Evolutionary conservation across 1,140 invertebrate genomes (phyloP), one percentile per base, ranked within the genome.

Genomic region (Bombus soroeensis): DNA sequence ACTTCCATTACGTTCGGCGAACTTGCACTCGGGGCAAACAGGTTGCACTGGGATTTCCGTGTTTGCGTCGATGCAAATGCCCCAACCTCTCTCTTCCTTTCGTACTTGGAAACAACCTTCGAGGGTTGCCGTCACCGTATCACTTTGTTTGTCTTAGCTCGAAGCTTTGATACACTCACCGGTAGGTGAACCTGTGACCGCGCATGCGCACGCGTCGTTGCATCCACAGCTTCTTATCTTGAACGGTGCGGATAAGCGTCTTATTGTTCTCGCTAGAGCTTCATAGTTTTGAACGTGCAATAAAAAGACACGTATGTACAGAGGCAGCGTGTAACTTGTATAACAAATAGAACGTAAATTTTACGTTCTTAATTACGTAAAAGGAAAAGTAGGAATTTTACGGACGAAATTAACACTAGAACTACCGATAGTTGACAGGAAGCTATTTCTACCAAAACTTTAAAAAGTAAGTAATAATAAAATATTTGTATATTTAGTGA

Each of bases 31-130:
- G 32, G 15, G 83, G 83, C 66, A 85, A 85, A 85, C 83, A 85
- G 83, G 77, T 85, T 85, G 83, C 75, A 80, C 25, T 22, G 64
- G 77, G 83, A 80, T 80, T 85, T 79, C 83, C 83, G 76, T 85
- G 76, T 80, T 85, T 72, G 83, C 83, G 25, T 18, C 76, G 77
- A 85, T 85, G 83, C 76, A 85, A 85, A 85, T 85, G 76, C 76
- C 32, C 43, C 53, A 32, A 32, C 64, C 57, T 32, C 77, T 53
- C 78, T n/a, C 66, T 41, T 80, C 78, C 64, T 47, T 79, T 80
- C 78, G 41, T 70, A 80, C 76, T 80, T 85, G 28, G 68, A 72
- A 85, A 72, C 83, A 85, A 71, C 15, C 77, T 85, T 47, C 76
- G 39, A 72, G 53, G 43, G 32, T 59, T 80, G 43, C 57, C 39